phyloP scores from a whole-genome alignment of 2,797 vertebrate genomes.

The Tragelaphus oryx region DNA sequence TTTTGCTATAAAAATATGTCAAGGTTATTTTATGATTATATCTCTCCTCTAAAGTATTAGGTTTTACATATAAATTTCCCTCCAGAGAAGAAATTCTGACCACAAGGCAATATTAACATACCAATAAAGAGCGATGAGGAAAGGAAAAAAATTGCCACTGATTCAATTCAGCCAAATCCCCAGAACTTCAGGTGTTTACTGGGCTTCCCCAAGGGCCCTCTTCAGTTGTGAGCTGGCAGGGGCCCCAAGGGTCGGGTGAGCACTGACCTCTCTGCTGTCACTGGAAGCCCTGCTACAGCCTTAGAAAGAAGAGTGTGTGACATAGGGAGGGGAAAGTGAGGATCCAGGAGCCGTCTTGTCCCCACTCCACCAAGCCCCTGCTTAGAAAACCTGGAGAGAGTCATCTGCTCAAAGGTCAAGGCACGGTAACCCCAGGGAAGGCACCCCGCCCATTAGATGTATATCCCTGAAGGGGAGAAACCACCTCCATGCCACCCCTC shows the following conservation, averaged over 20 bases:
- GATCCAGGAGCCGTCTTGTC: neutral
- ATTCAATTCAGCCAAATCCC: neutral
- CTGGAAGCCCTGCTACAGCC: neutral
- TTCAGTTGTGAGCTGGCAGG: neutral
- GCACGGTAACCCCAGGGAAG: neutral
- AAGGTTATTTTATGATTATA: neutral
- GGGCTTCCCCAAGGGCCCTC: neutral
- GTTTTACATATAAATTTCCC: constrained; percentile 29
- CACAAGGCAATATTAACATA: neutral
- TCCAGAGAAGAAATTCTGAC: neutral
- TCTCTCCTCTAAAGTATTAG: constrained; percentile 20
- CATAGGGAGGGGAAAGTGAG: neutral
- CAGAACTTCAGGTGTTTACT: neutral
- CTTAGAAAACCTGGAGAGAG: neutral
- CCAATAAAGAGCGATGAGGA: neutral
- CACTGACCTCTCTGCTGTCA: neutral
- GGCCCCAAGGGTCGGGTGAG: neutral
- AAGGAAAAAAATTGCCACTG: neutral
- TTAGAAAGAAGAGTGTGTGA: neutral
- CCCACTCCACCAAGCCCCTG: neutral
- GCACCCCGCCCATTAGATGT: neutral
- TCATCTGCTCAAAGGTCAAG: neutral
- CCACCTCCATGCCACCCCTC: neutral
- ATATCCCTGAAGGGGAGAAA: neutral
- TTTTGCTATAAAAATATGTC: neutral